These are phyloP conservation scores for Diorhabda carinulata DNA, from an alignment of 1,140 invertebrate genomes.

Conservation along the genomic window DNA sequence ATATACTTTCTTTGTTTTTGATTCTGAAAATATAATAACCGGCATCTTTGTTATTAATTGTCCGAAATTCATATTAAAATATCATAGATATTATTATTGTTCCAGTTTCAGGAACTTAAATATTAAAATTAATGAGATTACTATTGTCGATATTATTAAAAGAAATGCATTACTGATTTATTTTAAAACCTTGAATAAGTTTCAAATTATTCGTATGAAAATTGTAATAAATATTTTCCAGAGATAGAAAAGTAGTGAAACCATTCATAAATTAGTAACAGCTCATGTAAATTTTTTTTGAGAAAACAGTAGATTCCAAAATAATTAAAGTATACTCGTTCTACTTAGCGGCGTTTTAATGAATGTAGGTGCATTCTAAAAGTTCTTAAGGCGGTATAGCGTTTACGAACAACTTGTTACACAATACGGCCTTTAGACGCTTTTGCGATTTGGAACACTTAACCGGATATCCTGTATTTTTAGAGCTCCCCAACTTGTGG, in stretches of 20 bases:
- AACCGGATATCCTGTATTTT: conserved; percentile 45
- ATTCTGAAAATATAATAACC: conserved; percentile 9
- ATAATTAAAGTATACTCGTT: neutral
- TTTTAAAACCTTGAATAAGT: neutral
- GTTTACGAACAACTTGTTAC: conserved; percentile 32
- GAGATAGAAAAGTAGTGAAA: neutral
- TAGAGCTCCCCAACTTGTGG: conserved; percentile 42
- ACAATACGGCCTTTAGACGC: conserved; percentile 27
- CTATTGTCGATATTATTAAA: neutral
- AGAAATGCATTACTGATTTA: neutral
- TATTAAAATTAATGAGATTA: neutral
- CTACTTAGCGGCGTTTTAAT: neutral
- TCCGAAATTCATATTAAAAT: neutral
- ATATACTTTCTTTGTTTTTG: too few relatives aligned
- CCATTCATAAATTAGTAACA: neutral
- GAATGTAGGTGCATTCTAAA: neutral
- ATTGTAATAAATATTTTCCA: neutral
- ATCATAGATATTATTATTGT: neutral
- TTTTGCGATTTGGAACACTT: conserved; percentile 29
- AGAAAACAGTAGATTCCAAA: neutral
- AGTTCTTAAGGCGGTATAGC: conserved; percentile 6
- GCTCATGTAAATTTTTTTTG: neutral
- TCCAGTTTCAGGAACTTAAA: neutral
- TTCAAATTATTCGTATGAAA: neutral
- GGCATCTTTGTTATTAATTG: conserved; percentile 2